Conservation (phyloP, 2,888 invertebrate species). For the Agrotis ipsilon region DNA sequence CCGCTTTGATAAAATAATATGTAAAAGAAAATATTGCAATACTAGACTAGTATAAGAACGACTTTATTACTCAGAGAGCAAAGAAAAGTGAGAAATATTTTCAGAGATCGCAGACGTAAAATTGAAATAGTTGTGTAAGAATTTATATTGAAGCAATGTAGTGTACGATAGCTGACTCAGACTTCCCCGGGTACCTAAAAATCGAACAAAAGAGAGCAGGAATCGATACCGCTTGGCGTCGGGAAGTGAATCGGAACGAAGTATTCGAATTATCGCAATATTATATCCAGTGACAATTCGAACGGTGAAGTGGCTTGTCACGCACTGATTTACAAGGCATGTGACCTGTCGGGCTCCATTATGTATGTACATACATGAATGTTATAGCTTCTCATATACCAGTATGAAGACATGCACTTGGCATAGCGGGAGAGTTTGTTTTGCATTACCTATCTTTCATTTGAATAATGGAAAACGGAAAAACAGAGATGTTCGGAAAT, state of each 20-base stretch:
- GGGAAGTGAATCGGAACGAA: conserved; percentile 78
- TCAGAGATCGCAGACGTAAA: conserved; percentile 46
- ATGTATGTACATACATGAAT: conserved; percentile 61
- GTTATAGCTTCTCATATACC: conserved; percentile 41
- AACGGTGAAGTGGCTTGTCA: conserved; percentile 73
- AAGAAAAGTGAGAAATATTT: conserved; percentile 51
- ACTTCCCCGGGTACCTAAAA: conserved; percentile 37
- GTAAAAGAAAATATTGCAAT: conserved; percentile 41
- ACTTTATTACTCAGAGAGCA: conserved; percentile 45
- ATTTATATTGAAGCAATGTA: conserved; percentile 59
- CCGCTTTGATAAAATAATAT: conserved; percentile 59
- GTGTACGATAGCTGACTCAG: conserved; percentile 49
- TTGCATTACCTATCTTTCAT: conserved; percentile 5
- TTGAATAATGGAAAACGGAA: background rate
- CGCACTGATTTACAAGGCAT: conserved; percentile 80
- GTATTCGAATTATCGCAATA: conserved; percentile 73
- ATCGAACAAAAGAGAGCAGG: conserved; percentile 52
- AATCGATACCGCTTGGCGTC: conserved; percentile 70
- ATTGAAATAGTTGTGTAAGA: conserved; percentile 62
- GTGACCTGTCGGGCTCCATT: conserved; percentile 70
- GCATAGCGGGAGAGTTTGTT: conserved; percentile 13
- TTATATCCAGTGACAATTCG: conserved; percentile 76
- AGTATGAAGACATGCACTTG: conserved; percentile 9
- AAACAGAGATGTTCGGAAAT: background rate
- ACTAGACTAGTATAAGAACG: conserved; percentile 31